These are phyloP conservation scores for Lepus americanus DNA, from an alignment of 2,113 vertebrate species.

Conservation along the genomic window DNA sequence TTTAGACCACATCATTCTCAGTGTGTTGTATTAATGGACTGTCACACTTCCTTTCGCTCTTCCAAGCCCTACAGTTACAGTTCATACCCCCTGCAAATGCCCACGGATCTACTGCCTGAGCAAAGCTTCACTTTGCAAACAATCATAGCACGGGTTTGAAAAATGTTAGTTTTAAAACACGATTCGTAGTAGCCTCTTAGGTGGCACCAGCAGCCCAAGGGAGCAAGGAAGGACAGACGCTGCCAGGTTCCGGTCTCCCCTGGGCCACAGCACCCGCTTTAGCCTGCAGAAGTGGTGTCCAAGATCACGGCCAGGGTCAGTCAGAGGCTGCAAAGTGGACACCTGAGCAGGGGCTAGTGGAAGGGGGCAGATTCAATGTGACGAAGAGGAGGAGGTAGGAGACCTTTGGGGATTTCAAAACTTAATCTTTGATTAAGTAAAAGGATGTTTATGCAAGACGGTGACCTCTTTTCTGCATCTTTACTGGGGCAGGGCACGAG, in stretches of 20 bases:
- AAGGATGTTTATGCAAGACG: conserved; percentile 68
- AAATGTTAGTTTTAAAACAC: not conserved
- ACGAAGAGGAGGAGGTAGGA: conserved; percentile 10
- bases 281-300: not conserved
- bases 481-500: conserved; percentile 70
- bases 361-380: not conserved
- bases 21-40: not conserved
- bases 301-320: not conserved
- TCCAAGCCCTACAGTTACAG: conserved; percentile 13
- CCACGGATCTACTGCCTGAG: not conserved
- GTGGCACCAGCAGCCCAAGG: not conserved
- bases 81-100: not conserved
- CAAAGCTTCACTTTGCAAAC: conserved; percentile 7
- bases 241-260: not conserved
- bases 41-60: not conserved
- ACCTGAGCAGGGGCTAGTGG: not conserved
- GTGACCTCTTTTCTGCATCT: conserved; percentile 61
- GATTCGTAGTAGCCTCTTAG: not conserved
- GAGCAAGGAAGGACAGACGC: not conserved
- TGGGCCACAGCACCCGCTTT: not conserved
- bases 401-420: conserved; percentile 34
- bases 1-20: not conserved
- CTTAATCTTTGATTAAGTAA: conserved; percentile 64
- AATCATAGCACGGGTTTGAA: not conserved
- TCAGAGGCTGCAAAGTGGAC: not conserved